Evolutionary conservation across 1,140 invertebrate genomes (phyloP).

Genomic region (Pogonomyrmex californicus): DNA sequence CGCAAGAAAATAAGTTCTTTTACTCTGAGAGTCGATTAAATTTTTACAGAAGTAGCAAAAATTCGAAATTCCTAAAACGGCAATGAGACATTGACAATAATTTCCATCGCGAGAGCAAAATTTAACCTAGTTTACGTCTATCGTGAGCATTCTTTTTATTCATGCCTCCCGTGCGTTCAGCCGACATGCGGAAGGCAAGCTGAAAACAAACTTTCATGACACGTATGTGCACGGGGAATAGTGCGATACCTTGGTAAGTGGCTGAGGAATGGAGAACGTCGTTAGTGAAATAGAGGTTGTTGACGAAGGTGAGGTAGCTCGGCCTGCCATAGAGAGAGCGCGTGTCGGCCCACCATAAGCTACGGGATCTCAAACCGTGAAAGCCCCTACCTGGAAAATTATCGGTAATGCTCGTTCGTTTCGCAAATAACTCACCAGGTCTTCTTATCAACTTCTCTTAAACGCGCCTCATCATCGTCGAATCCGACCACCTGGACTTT

Average conservation of each 20-base stretch:
- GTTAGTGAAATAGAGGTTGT: constrained; percentile 85
- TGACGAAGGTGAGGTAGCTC: constrained; percentile 83
- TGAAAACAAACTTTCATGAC: constrained; percentile 48
- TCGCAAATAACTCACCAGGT: constrained; percentile 41
- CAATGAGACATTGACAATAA: constrained; percentile 30
- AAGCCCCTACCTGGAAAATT: constrained; percentile 83
- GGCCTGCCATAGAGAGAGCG: constrained; percentile 80
- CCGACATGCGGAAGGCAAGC: constrained; percentile 36
- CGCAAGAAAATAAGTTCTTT: background rate
- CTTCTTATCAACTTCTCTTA: constrained; percentile 39
- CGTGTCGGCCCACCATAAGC: constrained; percentile 83
- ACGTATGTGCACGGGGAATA: constrained; percentile 62
- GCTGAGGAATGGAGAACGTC: constrained; percentile 83
- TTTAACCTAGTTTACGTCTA: constrained; percentile 42
- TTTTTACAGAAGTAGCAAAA: constrained; percentile 7
- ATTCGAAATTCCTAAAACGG: constrained; percentile 2
- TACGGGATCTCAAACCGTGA: constrained; percentile 83
- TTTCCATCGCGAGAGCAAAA: constrained; percentile 22
- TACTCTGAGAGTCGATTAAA: background rate
- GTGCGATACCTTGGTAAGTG: constrained; percentile 84
- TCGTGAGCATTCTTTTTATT: constrained; percentile 37
- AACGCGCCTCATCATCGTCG: constrained; percentile 11
- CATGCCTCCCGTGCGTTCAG: background rate
- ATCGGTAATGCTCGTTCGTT: constrained; percentile 69
- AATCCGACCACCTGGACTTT: background rate